Evolutionary conservation across 1,140 invertebrate genomes (phyloP), one percentile per base, ranked within the genome.

Genomic region (Bombus ignitus): DNA sequence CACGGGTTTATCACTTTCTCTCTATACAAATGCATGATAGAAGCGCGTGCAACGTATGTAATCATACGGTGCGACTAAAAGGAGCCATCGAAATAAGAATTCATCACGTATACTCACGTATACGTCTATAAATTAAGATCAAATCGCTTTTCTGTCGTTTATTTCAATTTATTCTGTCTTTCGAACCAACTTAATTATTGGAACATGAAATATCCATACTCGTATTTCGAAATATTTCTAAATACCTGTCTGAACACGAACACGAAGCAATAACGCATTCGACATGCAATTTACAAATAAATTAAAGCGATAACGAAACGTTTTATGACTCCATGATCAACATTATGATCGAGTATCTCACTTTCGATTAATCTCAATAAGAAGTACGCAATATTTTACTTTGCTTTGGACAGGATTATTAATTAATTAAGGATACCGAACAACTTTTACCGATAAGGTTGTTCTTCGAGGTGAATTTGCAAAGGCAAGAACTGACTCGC

Each of bases 1-100:
- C 78, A 39, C 44, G 35, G 35, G 53, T 80, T 80, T 80, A 80
- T 80, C 78, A 80, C 78, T 80, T 80, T 80, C 66, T 66, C 78
- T 57, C 70, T 80, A 80, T 70, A 35, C 44, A 47, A 53, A 80
- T 71, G 66, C 78, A 35, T 25, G 65, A 37, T 10, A 53, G 28
- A 35, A 66, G 62, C 28, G 53, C 32, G 37, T 80, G 35, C 78
- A 53, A 35, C n/a, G 66, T 53, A 8, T 53, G 65, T 53, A 47
- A 80, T 80, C 35, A 37, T 66, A 53, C 47, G 22, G 9, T 9
- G 25, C 13, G 44, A 28, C 6, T 18, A n/a, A 39, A 70, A 70
- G 47, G 35, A 80, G 47, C 28, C 57, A 13, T 10, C 9, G 25
- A 65, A 44, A 44, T 57, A 47, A 70, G 44, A 71, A 47, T 70